phyloP scores from a whole-genome alignment of 2,113 vertebrate species.

The Chroicocephalus ridibundus region DNA sequence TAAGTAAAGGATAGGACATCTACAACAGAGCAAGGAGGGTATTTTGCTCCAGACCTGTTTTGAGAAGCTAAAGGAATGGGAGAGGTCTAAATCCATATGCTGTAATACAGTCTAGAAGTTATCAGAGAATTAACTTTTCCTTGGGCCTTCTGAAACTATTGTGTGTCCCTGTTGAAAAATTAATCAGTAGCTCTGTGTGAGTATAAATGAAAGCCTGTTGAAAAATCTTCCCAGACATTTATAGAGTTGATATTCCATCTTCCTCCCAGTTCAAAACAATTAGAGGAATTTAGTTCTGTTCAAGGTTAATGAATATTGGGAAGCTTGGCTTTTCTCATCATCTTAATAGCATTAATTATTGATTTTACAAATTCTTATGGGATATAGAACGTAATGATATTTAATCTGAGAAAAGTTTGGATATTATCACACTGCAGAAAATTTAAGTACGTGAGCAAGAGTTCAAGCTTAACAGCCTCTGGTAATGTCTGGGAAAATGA shows the following conservation, averaged over 20 bases:
- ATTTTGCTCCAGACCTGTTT: neutral
- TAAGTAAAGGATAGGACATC: neutral
- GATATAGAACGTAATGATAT: neutral
- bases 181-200: neutral
- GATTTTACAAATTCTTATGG: neutral
- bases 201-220: neutral
- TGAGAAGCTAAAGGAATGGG: neutral
- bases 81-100: neutral
- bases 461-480: neutral
- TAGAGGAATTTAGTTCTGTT: neutral
- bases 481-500: neutral
- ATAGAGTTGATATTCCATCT: neutral
- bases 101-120: neutral
- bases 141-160: neutral
- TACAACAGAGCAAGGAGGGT: neutral
- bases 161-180: neutral
- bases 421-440: neutral
- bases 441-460: neutral
- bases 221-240: constrained; percentile 1
- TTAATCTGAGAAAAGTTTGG: neutral
- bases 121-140: neutral
- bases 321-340: neutral
- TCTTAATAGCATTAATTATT: constrained; percentile 17
- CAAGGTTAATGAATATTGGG: neutral
- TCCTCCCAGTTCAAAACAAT: constrained; percentile 11